phyloP scores from a whole-genome alignment of 1,140 invertebrate species.

The Drosophila quadrilineata region DNA sequence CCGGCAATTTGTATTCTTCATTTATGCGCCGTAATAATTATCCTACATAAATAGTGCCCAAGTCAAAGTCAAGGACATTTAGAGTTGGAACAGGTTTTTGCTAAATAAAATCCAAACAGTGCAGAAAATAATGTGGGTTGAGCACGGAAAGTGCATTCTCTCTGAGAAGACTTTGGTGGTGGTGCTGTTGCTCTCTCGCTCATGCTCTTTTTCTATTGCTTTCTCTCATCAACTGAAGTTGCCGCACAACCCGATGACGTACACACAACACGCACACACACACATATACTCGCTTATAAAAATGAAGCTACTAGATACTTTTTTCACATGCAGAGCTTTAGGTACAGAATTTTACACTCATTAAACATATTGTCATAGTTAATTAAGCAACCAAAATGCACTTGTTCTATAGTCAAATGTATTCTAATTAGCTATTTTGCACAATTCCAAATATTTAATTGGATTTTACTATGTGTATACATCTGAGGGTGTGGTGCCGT shows the following conservation, averaged over 20 bases:
- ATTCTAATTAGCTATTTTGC: slow-evolving; percentile 26
- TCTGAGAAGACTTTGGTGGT: too few relatives aligned
- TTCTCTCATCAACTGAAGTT: slow-evolving; percentile 64
- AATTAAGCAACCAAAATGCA: slow-evolving; percentile 1
- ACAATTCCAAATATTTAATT: slow-evolving; percentile 47
- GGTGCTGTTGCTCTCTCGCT: slow-evolving; percentile 3
- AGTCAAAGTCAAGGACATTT: slow-evolving; percentile 63
- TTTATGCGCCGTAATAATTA: slow-evolving; percentile 12
- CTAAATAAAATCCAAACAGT: slow-evolving; percentile 9
- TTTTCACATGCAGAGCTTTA: slow-evolving; percentile 43
- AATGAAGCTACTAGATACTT: slow-evolving; percentile 60
- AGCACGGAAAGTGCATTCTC: slow-evolving; percentile 32
- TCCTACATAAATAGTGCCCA: too few relatives aligned
- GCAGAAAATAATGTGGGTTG: slow-evolving; percentile 11
- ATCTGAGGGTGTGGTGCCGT: slow-evolving; percentile 74
- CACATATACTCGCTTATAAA: slow-evolving; percentile 21
- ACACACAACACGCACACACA: slow-evolving; percentile 48
- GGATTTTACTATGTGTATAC: slow-evolving; percentile 44
- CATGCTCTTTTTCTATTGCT: slow-evolving; percentile 40
- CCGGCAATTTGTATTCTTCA: slow-evolving; percentile 21
- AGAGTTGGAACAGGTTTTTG: slow-evolving; percentile 33
- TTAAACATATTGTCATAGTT: slow-evolving; percentile 10
- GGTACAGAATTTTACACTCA: slow-evolving; percentile 34
- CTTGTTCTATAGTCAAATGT: background rate
- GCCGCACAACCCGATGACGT: slow-evolving; percentile 69